Evolutionary conservation across 2,888 invertebrate species (phyloP), one percentile per base, ranked within the genome.

Genomic region (Ochlodes sylvanus): DNA sequence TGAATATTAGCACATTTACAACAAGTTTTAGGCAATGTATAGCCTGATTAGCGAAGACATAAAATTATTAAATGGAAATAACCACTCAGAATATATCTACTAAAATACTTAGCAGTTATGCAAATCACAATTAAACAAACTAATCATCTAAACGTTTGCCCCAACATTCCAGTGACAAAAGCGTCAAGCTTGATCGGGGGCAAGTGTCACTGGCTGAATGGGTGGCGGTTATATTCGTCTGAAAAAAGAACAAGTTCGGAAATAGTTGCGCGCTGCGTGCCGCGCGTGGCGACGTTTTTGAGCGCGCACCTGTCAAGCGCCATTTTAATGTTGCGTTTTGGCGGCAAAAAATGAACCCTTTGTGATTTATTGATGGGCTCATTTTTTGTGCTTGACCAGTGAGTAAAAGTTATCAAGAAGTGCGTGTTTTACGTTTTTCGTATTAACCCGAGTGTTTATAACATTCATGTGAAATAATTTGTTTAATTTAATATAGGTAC

Each of bases 141-240:
- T 63, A 69, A 66, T 68, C 66, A 62, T 50, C 15, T 57, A 69
- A 73, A 72, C 69, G 68, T 75, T 74, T 74, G 62, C 50, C 47
- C 68, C 68, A 47, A 62, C 62, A 68, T 68, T 68, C 68, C 68
- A 62, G 47, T 62, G 62, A 68, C 68, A 68, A 68, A 65, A 68
- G 41, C 68, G 62, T 68, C 68, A 68, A 68, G 62, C 27, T 62
- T 62, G 74, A 75, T 77, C 73, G 72, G 71, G 73, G 71, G 72
- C 75, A 75, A 77, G 74, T 73, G 76, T 73, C 76, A 73, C 72
- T 71, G 72, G 71, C 81, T 84, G 82, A 86, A 86, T 87, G 85
- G 79, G 85, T 78, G 77, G 77, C 78, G 76, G 86, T 81, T 85
- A 82, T 83, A 87, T 83, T 82, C 77, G 78, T 79, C 83, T 74